Percentiles rank a stretch among this genome's conserved stretches.
Evolutionary conservation across 2,113 vertebrate genomes (phyloP).

Genomic region (Dromiciops gliroides): DNA sequence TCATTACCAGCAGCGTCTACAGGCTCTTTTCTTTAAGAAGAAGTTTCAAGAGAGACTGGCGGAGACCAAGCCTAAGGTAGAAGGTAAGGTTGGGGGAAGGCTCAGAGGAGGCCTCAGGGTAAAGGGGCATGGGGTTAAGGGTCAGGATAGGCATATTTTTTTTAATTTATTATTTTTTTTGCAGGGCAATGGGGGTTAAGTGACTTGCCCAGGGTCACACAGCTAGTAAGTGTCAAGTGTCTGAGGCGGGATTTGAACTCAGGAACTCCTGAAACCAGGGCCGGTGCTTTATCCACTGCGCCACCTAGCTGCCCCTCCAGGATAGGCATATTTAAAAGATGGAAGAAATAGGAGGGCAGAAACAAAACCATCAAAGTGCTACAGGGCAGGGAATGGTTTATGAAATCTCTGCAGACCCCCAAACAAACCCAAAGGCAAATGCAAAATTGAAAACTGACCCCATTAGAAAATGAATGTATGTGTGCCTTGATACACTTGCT

Average conservation of each 20-base stretch:
- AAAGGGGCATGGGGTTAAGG: not conserved
- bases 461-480: not conserved
- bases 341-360: not conserved
- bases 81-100: conserved; percentile 83
- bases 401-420: not conserved
- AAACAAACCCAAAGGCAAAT: not conserved
- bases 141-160: not conserved
- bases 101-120: not conserved
- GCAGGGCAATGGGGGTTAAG: no score
- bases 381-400: not conserved
- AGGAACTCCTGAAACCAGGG: no score
- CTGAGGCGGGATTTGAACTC: no score
- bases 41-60: conserved; percentile 94
- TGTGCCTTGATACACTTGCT: not conserved
- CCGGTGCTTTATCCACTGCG: no score
- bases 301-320: no score
- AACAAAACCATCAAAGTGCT: not conserved
- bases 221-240: no score
- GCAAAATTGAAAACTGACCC: not conserved
- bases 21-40: conserved; percentile 97
- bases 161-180: no score
- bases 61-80: conserved; percentile 94
- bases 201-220: no score
- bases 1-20: conserved; percentile 96
- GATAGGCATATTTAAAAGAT: not conserved